phyloP scores from a whole-genome alignment of 2,888 invertebrate species.

The Epinotia ramella region DNA sequence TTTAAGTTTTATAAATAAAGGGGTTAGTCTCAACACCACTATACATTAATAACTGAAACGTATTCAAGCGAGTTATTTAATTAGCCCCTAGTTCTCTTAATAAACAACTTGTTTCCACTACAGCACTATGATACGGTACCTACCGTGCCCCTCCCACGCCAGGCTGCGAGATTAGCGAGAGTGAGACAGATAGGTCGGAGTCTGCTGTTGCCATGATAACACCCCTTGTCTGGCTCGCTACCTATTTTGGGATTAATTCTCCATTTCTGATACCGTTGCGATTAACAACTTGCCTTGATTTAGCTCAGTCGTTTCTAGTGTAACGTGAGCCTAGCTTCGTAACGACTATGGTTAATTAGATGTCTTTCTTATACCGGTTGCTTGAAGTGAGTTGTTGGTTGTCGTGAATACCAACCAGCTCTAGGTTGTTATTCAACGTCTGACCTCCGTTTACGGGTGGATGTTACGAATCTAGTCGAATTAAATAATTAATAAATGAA shows the following conservation, averaged over 20 bases:
- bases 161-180: not conserved
- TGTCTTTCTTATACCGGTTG: too few relatives aligned
- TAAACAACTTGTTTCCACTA: conserved; percentile 7
- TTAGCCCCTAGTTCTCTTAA: not conserved
- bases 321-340: not conserved
- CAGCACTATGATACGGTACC: not conserved
- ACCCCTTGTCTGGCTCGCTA: conserved; percentile 30
- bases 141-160: not conserved
- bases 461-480: too few relatives aligned
- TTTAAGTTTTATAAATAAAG: too few relatives aligned
- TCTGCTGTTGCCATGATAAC: conserved; percentile 39
- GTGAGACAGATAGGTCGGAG: conserved; percentile 16
- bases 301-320: not conserved
- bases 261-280: conserved; percentile 3
- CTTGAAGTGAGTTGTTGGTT: too few relatives aligned
- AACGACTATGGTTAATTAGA: too few relatives aligned
- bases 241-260: conserved; percentile 26
- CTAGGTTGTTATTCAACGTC: too few relatives aligned
- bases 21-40: not conserved
- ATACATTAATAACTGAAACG: not conserved
- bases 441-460: too few relatives aligned
- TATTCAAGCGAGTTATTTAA: not conserved
- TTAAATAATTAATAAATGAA: too few relatives aligned
- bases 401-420: too few relatives aligned
- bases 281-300: not conserved